Percentiles rank a stretch among this genome's conserved stretches.
phyloP scores from a whole-genome alignment of 2,113 vertebrate species.

The Odobenus rosmarus region DNA sequence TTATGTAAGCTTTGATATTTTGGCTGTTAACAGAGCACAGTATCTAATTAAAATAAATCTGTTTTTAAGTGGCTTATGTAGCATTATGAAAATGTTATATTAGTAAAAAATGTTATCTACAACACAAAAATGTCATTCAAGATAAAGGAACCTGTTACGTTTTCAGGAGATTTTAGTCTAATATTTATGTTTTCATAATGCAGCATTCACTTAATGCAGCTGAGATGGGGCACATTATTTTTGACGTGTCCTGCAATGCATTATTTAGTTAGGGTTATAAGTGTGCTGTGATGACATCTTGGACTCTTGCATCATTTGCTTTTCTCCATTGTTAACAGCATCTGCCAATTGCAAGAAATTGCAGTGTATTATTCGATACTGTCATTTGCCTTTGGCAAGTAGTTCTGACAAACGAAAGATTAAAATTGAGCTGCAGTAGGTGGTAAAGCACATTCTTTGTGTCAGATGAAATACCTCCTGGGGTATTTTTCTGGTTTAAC shows the following conservation, averaged over 20 bases:
- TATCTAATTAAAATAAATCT: constrained; percentile 19
- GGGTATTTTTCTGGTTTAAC: constrained; percentile 22
- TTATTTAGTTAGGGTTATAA: not conserved
- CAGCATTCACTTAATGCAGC: not conserved
- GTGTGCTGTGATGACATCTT: not conserved
- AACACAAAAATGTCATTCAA: not conserved
- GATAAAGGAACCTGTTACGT: not conserved
- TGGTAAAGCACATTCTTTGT: constrained; percentile 41
- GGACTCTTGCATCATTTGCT: not conserved
- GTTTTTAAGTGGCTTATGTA: constrained; percentile 8
- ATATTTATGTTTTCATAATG: not conserved
- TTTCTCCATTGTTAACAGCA: not conserved
- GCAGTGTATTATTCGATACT: constrained; percentile 17
- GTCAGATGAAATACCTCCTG: constrained; percentile 21
- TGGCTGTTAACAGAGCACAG: not conserved
- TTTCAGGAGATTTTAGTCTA: not conserved
- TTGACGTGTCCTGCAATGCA: not conserved
- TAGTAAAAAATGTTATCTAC: not conserved
- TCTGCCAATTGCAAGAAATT: not conserved
- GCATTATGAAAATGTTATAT: constrained; percentile 15
- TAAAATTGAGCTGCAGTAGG: constrained; percentile 5
- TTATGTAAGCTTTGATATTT: constrained; percentile 30
- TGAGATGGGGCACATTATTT: not conserved
- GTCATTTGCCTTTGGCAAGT: constrained; percentile 56
- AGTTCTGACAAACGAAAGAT: constrained; percentile 60